These are phyloP conservation scores for Nannospalax galili DNA, from an alignment of 2,113 vertebrate species.

Conservation along the genomic window DNA sequence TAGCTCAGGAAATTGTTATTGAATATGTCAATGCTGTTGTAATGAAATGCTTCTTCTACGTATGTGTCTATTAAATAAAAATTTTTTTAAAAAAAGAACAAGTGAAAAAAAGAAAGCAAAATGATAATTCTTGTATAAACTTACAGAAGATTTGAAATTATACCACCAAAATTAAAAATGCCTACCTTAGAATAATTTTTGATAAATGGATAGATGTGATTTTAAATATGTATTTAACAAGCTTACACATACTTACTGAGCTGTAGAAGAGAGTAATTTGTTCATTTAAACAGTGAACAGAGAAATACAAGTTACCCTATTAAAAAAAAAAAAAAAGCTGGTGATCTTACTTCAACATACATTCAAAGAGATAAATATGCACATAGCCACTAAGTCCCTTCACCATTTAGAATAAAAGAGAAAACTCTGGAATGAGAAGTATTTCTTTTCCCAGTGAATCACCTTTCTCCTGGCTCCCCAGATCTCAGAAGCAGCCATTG, in stretches of 20 bases:
- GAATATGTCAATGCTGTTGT: too few relatives aligned
- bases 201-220: neutral
- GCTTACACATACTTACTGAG: neutral
- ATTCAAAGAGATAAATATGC: fast-evolving
- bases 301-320: too few relatives aligned
- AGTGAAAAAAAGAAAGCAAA: constrained; percentile 34
- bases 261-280: neutral
- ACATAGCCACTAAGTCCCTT: neutral
- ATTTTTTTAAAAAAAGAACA: neutral
- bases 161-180: neutral
- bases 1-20: too few relatives aligned
- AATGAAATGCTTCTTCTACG: too few relatives aligned
- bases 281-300: neutral
- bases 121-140: neutral
- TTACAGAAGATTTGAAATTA: constrained; percentile 15
- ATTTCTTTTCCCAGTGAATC: neutral
- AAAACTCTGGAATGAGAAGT: neutral
- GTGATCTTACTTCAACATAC: too few relatives aligned
- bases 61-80: too few relatives aligned
- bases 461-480: neutral
- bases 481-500: too few relatives aligned
- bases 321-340: neutral
- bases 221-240: constrained; percentile 9
- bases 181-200: neutral
- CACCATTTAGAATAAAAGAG: neutral